These are phyloP conservation scores for Drosophila teissieri DNA, from an alignment of 1,140 invertebrate genomes.

Conservation along the genomic window DNA sequence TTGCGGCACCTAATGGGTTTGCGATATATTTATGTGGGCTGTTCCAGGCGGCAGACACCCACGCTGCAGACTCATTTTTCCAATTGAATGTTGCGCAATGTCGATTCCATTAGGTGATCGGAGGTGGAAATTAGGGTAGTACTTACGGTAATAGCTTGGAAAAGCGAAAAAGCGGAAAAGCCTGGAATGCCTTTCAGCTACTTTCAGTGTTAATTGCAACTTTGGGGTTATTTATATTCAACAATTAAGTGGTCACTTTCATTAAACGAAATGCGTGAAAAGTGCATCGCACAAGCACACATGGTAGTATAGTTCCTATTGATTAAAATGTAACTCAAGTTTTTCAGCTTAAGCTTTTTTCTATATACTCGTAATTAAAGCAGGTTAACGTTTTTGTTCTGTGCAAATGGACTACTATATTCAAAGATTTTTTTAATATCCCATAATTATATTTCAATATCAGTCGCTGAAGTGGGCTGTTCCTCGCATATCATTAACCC, in stretches of 20 bases:
- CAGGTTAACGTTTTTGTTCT: background rate
- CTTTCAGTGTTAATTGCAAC: background rate
- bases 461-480: constrained; percentile 10
- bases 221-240: no score
- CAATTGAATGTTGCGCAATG: constrained; percentile 34
- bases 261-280: no score
- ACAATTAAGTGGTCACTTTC: no score
- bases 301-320: no score
- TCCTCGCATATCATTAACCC: constrained; percentile 14
- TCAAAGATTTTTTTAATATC: background rate
- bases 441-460: constrained; percentile 5
- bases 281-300: no score
- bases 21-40: constrained; percentile 30
- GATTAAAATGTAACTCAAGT: no score
- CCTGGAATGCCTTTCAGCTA: background rate
- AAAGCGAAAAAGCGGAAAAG: background rate
- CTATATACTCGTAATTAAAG: no score
- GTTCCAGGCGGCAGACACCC: constrained; percentile 20
- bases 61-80: constrained; percentile 15
- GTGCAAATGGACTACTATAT: background rate
- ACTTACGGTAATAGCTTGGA: constrained; percentile 16
- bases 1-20: constrained; percentile 56
- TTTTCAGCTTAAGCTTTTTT: no score
- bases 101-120: constrained; percentile 39
- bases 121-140: constrained; percentile 33